Percentiles rank a stretch among this genome's conserved stretches.
Evolutionary conservation across 2,888 invertebrate genomes (phyloP).

Genomic region (Cheilosia urbana): DNA sequence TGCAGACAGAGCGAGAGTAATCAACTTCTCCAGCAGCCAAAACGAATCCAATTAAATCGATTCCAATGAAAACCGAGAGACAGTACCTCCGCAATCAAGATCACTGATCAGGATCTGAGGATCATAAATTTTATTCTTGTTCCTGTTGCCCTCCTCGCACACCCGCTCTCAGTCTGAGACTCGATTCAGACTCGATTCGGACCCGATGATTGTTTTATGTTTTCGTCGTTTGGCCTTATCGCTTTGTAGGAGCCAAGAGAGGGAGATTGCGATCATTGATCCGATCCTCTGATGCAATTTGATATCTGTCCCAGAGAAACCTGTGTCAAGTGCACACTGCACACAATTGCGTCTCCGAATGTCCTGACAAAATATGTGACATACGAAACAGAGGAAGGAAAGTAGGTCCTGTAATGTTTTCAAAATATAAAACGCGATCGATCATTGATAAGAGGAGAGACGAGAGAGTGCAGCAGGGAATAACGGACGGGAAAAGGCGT

Average conservation of each 20-base stretch:
- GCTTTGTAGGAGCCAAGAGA: constrained; percentile 68
- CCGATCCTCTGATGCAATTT: constrained; percentile 58
- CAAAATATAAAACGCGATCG: constrained; percentile 70
- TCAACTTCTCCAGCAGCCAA: constrained; percentile 66
- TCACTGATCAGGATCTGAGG: constrained; percentile 68
- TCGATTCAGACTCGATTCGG: neutral
- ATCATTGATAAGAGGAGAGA: constrained; percentile 44
- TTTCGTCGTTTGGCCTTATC: constrained; percentile 46
- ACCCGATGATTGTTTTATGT: constrained; percentile 51
- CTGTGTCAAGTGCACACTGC: constrained; percentile 64
- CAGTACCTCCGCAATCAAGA: constrained; percentile 58
- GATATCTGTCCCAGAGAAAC: constrained; percentile 44
- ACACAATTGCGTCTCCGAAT: constrained; percentile 23
- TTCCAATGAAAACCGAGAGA: constrained; percentile 63
- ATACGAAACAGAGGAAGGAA: constrained; percentile 28
- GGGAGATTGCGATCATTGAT: constrained; percentile 64
- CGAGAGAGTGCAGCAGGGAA: neutral
- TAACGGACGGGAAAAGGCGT: constrained; percentile 44
- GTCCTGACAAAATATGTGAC: constrained; percentile 69
- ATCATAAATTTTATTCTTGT: constrained; percentile 68
- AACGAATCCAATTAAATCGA: constrained; percentile 73
- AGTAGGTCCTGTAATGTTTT: constrained; percentile 51
- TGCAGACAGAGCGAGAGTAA: constrained; percentile 25
- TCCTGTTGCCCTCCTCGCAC: constrained; percentile 28
- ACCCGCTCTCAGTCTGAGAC: neutral